Evolutionary conservation across 2,797 vertebrate genomes (phyloP), one percentile per base, ranked within the genome.

Genomic region (Chaetodon trifasciatus): DNA sequence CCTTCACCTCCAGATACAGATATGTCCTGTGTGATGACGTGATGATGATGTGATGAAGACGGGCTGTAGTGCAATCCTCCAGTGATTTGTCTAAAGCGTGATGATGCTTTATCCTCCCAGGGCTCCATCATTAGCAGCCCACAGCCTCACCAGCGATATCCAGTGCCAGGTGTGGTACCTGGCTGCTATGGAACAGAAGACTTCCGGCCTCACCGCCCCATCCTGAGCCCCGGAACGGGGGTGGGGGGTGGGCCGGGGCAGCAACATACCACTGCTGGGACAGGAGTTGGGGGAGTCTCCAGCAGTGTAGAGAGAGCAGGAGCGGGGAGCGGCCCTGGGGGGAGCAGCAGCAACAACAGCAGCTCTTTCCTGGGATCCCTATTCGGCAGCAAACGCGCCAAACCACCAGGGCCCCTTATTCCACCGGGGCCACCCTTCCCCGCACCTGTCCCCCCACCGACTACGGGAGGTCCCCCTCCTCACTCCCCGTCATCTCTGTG

Each of bases 81-180:
- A 21, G 40, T 61, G 13, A 55, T 72, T 55, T 71, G 52, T 49
- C 58, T 85, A 60, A 81, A 76, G 16, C 60, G 15, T 66, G 56
- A 42, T 74, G 78, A 72, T 87, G 50, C 68, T 90, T 75, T 91
- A 65, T 92, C 74, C 86, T 82, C 72, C 64, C 92, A 98, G 97
- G 97, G 97, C 73, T 98, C 97, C 94, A 97, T 98, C 95, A 97
- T 98, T 97, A 98, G 96, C 96, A 98, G 97, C 92, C 97, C 97
- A 39, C 96, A 96, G 90, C 97, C 97, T 76, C 97, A 97, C 84
- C 97, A 97, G 92, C 95, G 97, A 84, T 95, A 97, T 72, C 93
- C 96, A 28, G 87, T 94, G 81, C 90, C 94, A 9, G 93, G 95
- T 44, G 95, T 95, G 53, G 80, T 94, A 46, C 89, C 95, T 17